Percentiles rank a stretch among this genome's conserved stretches.
Conservation (phyloP, 2,797 vertebrate genomes). For the Semaprochilodus insignis region DNA sequence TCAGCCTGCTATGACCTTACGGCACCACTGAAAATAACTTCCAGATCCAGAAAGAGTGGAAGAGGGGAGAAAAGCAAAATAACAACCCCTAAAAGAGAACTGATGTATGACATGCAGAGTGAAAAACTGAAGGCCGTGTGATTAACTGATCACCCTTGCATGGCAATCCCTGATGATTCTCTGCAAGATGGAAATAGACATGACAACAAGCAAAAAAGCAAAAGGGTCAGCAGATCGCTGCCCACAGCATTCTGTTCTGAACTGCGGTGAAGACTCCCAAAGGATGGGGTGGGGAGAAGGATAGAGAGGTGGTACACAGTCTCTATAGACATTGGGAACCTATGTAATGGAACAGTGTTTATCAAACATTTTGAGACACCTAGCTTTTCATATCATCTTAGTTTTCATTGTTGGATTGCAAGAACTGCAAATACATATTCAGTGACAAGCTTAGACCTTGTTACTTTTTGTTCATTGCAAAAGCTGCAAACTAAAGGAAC, state of each 20-base stretch:
- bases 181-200: not conserved
- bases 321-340: no score
- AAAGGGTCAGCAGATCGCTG: not conserved
- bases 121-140: not conserved
- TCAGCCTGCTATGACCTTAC: slow-evolving; percentile 29
- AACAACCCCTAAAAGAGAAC: not conserved
- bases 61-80: not conserved
- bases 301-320: no score
- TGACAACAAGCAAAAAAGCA: not conserved
- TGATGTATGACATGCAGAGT: not conserved
- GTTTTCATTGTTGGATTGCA: no score
- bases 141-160: not conserved
- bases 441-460: no score
- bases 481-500: no score
- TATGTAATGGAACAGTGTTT: no score
- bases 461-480: no score
- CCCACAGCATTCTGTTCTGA: not conserved
- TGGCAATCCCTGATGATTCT: not conserved
- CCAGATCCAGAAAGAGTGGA: slow-evolving; percentile 7
- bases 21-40: slow-evolving; percentile 26
- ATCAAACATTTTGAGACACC: no score
- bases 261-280: not conserved
- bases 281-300: no score
- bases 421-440: no score
- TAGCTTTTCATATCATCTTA: no score